Conservation (phyloP, 2,888 invertebrate species). For the Spilarctia lutea region DNA sequence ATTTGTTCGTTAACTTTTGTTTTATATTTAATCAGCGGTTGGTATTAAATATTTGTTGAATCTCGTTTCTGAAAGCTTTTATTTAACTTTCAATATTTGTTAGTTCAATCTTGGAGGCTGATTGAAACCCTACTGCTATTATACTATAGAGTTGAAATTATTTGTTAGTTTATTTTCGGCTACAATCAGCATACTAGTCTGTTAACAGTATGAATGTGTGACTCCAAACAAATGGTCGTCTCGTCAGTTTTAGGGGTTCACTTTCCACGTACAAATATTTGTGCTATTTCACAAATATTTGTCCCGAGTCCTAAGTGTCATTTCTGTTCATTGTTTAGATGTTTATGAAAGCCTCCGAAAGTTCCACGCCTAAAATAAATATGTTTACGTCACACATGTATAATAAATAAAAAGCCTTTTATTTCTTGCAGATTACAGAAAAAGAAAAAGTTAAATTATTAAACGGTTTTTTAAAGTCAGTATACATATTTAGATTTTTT, state of each 20-base stretch:
- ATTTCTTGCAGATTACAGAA: too few species aligned
- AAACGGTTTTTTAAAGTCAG: too few species aligned
- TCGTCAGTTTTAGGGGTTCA: not conserved
- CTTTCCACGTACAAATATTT: not conserved
- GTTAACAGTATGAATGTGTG: not conserved
- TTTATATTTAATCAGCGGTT: conserved; percentile 1
- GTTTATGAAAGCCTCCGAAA: not conserved
- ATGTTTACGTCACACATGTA: not conserved
- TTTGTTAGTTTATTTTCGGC: not conserved
- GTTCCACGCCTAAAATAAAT: not conserved
- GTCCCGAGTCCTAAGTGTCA: not conserved
- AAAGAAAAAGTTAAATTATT: too few species aligned
- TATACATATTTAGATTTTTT: too few species aligned
- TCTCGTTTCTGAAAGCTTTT: not conserved
- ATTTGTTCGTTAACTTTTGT: not conserved
- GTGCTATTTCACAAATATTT: not conserved
- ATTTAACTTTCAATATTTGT: not conserved
- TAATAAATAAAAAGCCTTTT: too few species aligned
- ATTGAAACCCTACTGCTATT: not conserved
- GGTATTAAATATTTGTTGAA: conserved; percentile 4
- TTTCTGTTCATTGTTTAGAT: not conserved
- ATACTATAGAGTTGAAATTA: not conserved
- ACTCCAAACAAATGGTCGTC: not conserved
- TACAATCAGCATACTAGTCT: not conserved
- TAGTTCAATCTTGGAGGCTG: not conserved